Percentiles rank a stretch among this genome's conserved stretches.
phyloP scores from a whole-genome alignment of 2,113 vertebrate genomes.

The Elephantulus edwardii region DNA sequence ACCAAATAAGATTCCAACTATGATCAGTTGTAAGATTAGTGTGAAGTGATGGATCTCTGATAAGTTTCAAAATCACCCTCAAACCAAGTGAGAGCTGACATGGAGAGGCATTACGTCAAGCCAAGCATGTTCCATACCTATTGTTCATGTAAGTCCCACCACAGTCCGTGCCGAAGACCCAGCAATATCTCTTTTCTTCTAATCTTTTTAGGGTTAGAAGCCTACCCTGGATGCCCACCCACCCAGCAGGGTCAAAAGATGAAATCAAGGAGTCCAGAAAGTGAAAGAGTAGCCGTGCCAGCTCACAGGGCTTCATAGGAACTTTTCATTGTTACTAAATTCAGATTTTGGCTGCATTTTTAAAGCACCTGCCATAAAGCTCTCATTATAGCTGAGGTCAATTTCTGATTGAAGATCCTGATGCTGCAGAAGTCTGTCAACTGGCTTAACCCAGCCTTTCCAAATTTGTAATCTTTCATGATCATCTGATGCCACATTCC shows the following conservation, averaged over 20 bases:
- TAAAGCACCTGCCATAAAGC: background rate
- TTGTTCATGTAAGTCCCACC: background rate
- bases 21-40: background rate
- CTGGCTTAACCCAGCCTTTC: background rate
- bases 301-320: background rate
- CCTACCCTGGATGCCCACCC: too few species aligned
- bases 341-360: background rate
- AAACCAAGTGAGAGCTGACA: too few species aligned
- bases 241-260: background rate
- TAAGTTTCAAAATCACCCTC: background rate
- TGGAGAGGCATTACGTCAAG: background rate
- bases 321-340: too few species aligned
- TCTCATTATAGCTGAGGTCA: background rate
- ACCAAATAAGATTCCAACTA: background rate
- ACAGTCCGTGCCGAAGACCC: background rate
- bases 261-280: background rate
- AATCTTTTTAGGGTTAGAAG: too few species aligned
- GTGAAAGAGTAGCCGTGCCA: background rate
- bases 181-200: background rate
- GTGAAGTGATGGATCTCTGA: background rate
- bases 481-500: background rate
- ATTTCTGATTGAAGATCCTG: background rate
- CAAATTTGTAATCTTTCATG: background rate
- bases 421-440: background rate
- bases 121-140: background rate